Percentiles rank a stretch among this genome's conserved stretches.
Conservation (phyloP, 2,113 vertebrate genomes). For the Pollachius pollachius region DNA sequence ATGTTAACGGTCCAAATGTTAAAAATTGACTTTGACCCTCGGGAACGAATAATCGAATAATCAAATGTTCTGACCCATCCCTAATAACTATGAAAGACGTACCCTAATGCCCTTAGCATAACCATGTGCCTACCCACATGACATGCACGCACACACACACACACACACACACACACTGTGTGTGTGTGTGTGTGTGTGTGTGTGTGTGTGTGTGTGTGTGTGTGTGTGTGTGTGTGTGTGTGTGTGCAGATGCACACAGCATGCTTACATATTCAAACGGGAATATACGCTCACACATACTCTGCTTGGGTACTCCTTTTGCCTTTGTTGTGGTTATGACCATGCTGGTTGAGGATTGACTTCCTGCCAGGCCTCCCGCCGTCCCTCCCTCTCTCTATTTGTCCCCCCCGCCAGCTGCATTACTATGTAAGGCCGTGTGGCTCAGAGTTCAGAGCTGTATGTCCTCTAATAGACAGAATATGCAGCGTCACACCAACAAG, state of each 20-base stretch:
- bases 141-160: no score
- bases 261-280: conserved; percentile 17
- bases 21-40: no score
- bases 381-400: conserved; percentile 21
- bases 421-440: conserved; percentile 65
- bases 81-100: no score
- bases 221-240: no score
- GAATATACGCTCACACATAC: conserved; percentile 10
- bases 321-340: conserved; percentile 47
- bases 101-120: no score
- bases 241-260: neutral
- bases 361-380: conserved; percentile 39
- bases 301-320: conserved; percentile 4
- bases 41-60: no score
- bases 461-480: conserved; percentile 72
- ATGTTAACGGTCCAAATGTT: no score
- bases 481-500: conserved; percentile 68
- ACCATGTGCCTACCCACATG: no score
- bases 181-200: no score
- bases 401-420: conserved; percentile 44
- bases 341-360: conserved; percentile 20
- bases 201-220: no score
- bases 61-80: no score
- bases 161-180: no score
- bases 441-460: conserved; percentile 68